A percentile compares a stretch with the other conserved stretches of the same genome.
Evolutionary conservation across 2,888 invertebrate genomes (phyloP).

Genomic region (Cremastinae sp.): DNA sequence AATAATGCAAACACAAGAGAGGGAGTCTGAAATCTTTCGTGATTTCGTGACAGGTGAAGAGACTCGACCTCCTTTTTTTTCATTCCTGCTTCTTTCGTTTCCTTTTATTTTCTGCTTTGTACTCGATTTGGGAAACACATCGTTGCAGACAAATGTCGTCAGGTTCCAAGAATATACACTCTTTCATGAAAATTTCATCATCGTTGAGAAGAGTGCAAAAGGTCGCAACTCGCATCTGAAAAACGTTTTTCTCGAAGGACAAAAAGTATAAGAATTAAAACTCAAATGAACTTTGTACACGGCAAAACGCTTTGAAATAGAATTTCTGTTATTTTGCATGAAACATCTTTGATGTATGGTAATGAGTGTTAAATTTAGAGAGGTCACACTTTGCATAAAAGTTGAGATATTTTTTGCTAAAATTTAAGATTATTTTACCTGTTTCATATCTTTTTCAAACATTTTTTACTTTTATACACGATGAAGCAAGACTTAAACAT

Average conservation of each 20-base stretch:
- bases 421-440: no score
- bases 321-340: no score
- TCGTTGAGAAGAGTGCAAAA: slow-evolving; percentile 30
- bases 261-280: no score
- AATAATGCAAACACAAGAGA: slow-evolving; percentile 31
- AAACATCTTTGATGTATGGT: no score
- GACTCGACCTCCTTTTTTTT: slow-evolving; percentile 29
- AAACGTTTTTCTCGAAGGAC: not conserved
- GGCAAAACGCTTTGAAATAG: no score
- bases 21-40: slow-evolving; percentile 9
- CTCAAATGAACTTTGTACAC: no score
- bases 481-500: no score
- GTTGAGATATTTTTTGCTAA: no score
- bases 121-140: slow-evolving; percentile 25
- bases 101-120: not conserved
- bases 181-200: slow-evolving; percentile 31
- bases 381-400: no score
- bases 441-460: no score
- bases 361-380: no score
- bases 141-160: slow-evolving; percentile 35
- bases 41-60: slow-evolving; percentile 32
- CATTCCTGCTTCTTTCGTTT: slow-evolving; percentile 27
- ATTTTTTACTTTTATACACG: no score
- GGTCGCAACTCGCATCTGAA: slow-evolving; percentile 15
- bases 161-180: slow-evolving; percentile 34